Conservation (phyloP, 2,888 invertebrate species). For the Drosophila hamatofila region DNA sequence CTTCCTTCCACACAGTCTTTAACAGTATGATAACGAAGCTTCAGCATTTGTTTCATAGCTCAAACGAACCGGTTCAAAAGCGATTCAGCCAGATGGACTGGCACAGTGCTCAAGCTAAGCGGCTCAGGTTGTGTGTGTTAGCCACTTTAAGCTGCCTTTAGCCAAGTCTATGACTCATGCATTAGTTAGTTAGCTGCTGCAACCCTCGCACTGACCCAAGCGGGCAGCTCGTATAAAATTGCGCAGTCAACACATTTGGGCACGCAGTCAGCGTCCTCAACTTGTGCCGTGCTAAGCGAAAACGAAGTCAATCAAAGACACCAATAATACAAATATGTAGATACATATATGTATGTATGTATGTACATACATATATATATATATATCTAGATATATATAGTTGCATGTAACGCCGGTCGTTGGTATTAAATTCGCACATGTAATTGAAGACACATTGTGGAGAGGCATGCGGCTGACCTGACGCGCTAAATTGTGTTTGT, state of each 20-base stretch:
- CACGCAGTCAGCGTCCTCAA: conserved; percentile 32
- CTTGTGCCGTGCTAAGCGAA: conserved; percentile 42
- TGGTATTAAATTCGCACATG: conserved; percentile 32
- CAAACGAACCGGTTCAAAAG: neutral
- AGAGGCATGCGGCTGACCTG: conserved; percentile 28
- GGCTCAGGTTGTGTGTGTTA: neutral
- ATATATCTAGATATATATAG: neutral
- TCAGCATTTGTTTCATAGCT: too few species aligned
- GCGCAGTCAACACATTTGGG: conserved; percentile 32
- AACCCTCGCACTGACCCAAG: conserved; percentile 29
- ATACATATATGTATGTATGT: neutral
- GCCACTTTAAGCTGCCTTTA: neutral
- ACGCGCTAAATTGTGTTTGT: conserved; percentile 12
- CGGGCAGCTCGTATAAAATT: conserved; percentile 33
- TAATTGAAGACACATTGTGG: conserved; percentile 17
- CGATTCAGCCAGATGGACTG: neutral
- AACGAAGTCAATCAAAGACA: conserved; percentile 20
- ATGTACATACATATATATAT: neutral
- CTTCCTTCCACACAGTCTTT: neutral
- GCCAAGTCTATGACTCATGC: conserved; percentile 10
- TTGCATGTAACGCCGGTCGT: conserved; percentile 7
- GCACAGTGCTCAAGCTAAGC: neutral
- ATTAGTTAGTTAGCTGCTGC: conserved; percentile 6
- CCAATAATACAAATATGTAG: conserved; percentile 11
- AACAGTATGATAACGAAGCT: neutral